Base-by-base conservation (phyloP, 2,797 vertebrate species). In the Sebastes baramenuke region DNA sequence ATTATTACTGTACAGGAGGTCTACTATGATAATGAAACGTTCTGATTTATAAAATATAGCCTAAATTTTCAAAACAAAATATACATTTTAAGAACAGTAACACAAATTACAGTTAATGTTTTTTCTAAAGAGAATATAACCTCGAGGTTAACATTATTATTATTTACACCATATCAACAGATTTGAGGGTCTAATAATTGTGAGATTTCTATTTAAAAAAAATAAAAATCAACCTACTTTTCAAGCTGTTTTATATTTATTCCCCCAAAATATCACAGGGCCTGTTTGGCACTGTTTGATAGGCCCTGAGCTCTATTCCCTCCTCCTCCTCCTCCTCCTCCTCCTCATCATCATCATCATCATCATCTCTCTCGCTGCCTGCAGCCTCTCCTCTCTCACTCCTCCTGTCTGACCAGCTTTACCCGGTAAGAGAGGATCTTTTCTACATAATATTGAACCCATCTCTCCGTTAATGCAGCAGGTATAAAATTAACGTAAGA, bases 231-330 rank as follows among this genome's bases (percentile, higher is more conserved):
- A 67, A 42, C 6, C 66, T 18, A 65, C 58, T 79, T 77, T 27
- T 29, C 32, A 66, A n/a, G 20, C 16, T 65, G 27, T 66, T 87
- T 69, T 64, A 70, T 68, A 67, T 82, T 59, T 65, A 65, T 64
- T 34, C 49, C 52, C 18, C 54, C 25, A 4, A 87, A 82, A 87
- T 80, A 79, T 77, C 75, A 75, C 30, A 74, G 20, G 69, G 75
- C 83, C 82, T 80, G 59, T 86, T 77, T 82, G 77, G 82, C 79
- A 84, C 73, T 34, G 87, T 91, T 56, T 92, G 90, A 92, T 91
- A 89, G 89, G 91, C 86, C 88, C 66, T 72, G 72, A 80, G 38
- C 80, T 90, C 54, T 81, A 30, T 20, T 80, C 77, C 90, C 87
- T 88, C 87, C 87, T 83, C 75, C 79, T 75, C 70, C 62, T 66